These are phyloP conservation scores for Capitella teleta DNA, from an alignment of 1,140 invertebrate genomes.

Conservation along the genomic window DNA sequence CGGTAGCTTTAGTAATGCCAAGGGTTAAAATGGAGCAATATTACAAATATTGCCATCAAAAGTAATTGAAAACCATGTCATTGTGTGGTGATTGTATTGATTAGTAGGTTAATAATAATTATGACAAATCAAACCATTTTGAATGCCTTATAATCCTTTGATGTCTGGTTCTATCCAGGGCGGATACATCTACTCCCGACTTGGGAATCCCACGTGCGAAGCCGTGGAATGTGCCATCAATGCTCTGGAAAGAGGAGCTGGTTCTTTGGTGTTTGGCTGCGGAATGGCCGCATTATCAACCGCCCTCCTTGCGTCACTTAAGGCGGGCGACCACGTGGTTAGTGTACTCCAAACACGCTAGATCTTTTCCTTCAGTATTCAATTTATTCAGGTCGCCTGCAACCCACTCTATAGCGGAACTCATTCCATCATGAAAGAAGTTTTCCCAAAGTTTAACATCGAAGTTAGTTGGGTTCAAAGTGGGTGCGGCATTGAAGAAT, in stretches of 20 bases:
- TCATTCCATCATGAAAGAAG: neutral
- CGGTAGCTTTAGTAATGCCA: too few relatives aligned
- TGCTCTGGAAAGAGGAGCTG: slow-evolving; percentile 74
- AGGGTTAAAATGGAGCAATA: too few relatives aligned
- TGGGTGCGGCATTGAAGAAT: neutral
- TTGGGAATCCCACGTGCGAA: slow-evolving; percentile 82
- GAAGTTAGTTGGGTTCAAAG: neutral
- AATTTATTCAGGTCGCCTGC: neutral
- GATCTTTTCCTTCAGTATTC: too few relatives aligned
- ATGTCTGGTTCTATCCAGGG: slow-evolving; percentile 21
- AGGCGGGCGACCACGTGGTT: slow-evolving; percentile 81
- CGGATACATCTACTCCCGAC: slow-evolving; percentile 60
- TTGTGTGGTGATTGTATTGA: neutral
- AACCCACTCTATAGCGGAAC: neutral
- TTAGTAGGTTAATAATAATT: neutral
- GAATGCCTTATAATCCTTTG: too few relatives aligned
- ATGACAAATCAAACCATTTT: neutral
- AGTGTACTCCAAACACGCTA: too few relatives aligned
- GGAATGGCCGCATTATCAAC: slow-evolving; percentile 78
- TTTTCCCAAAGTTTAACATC: neutral
- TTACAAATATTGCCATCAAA: too few relatives aligned
- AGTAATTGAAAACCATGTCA: neutral
- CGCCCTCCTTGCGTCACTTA: slow-evolving; percentile 61
- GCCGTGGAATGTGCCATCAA: slow-evolving; percentile 78
- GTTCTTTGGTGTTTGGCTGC: slow-evolving; percentile 65